Conservation (phyloP, 2,888 invertebrate genomes). For the Tenthredo scrophulariae region DNA sequence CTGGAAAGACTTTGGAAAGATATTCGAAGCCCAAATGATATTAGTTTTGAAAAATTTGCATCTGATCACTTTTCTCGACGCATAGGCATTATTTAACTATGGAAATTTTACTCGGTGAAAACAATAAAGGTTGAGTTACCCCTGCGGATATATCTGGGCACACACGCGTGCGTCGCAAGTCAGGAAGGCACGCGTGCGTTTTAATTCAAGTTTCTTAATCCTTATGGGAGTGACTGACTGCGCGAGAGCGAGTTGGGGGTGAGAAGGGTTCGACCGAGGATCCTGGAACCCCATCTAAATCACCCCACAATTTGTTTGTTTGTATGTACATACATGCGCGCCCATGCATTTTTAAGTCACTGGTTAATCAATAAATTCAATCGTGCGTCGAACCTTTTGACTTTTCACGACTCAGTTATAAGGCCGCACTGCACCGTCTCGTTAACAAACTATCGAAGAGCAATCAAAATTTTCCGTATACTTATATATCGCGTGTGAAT, state of each 20-base stretch:
- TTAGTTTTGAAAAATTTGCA: not conserved
- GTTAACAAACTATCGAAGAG: slow-evolving; percentile 16
- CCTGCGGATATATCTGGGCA: slow-evolving; percentile 3
- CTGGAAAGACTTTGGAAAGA: no score
- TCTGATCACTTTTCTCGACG: not conserved
- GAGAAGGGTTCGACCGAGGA: slow-evolving; percentile 39
- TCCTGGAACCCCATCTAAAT: slow-evolving; percentile 40
- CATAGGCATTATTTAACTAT: not conserved
- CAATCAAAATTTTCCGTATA: not conserved
- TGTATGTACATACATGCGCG: slow-evolving; percentile 21
- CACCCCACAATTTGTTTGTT: slow-evolving; percentile 51
- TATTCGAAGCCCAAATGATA: no score
- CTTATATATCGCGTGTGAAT: not conserved
- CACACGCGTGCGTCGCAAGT: slow-evolving; percentile 54
- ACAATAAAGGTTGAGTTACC: slow-evolving; percentile 28
- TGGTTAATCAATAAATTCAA: slow-evolving; percentile 52
- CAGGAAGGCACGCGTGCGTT: slow-evolving; percentile 65
- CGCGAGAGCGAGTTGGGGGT: not conserved
- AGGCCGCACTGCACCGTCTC: not conserved
- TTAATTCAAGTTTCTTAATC: slow-evolving; percentile 70
- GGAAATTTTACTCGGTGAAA: slow-evolving; percentile 12
- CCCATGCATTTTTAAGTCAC: slow-evolving; percentile 51
- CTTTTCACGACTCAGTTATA: slow-evolving; percentile 30
- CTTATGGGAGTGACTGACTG: slow-evolving; percentile 53
- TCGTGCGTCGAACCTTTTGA: slow-evolving; percentile 50